Conservation (phyloP, 2,113 vertebrate genomes). For the Andinoacara biseriatus region DNA sequence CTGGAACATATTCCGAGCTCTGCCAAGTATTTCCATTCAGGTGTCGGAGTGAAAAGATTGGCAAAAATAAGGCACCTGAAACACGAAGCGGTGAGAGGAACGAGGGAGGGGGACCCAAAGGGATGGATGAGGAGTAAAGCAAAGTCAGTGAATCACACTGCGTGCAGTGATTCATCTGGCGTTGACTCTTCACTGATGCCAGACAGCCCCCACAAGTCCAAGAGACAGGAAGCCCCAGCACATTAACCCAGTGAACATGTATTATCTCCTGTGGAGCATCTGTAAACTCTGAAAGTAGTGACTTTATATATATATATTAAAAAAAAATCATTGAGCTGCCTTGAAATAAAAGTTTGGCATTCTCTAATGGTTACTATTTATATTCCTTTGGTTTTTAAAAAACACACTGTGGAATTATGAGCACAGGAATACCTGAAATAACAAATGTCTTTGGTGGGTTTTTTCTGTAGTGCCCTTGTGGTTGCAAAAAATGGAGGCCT, state of each 20-base stretch:
- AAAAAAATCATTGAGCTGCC: neutral
- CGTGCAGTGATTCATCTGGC: neutral
- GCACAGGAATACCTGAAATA: neutral
- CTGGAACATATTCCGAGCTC: neutral
- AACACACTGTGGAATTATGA: neutral
- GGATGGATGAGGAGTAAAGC: neutral
- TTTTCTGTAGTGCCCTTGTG: neutral
- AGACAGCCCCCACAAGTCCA: neutral
- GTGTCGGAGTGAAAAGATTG: fast-evolving
- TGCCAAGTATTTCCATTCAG: neutral
- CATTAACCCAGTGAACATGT: neutral
- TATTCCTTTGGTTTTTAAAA: neutral
- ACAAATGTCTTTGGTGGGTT: neutral
- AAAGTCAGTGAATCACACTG: neutral
- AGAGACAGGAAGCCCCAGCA: neutral
- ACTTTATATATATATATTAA: neutral
- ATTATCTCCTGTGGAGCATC: neutral
- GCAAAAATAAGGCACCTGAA: neutral
- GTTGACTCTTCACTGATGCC: neutral
- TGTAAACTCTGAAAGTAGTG: neutral
- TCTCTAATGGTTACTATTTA: neutral
- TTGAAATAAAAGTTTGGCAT: neutral
- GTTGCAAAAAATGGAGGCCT: neutral
- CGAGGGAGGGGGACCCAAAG: neutral
- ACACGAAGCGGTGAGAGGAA: neutral